Base-by-base conservation (phyloP, 1,140 invertebrate species). In the Pogonomyrmex barbatus region DNA sequence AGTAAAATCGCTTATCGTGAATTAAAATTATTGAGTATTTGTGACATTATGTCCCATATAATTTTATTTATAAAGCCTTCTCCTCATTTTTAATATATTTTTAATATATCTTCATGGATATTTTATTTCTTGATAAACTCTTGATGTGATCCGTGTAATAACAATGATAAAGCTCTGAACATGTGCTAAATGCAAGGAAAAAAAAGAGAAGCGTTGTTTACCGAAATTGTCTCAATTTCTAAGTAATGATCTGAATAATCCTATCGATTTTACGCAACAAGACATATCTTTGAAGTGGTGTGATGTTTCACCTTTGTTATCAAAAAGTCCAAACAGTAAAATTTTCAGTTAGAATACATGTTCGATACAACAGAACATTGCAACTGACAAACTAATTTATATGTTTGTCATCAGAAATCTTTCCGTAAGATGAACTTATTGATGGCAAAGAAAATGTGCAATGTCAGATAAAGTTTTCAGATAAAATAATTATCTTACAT, bases 251-350 rank as follows among this genome's bases (percentile, higher is more conserved):
- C 3, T 17, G 36, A 33, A 68, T 56, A 54, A 54, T 78, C 33
- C 30, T 65, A 65, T 45, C 50, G 5, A 68, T 63, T 63, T 62
- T 77, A n/a, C 42, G 54, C 8, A 54, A 79, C 12, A 9, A 56
- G 8, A 81, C 24, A 24, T 81, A 81, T 68, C 24, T 39, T 67
- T 42, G 2, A 68, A 81, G 63, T 81, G 77, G 36, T 42, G 9
- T 81, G 47, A 81, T 81, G 36, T 56, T 68, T 56, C 63, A 81
- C 63, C 36, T 67, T 68, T 81, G 60, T 42, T 68, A 81, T 36
- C 36, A 30, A 68, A 67, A 68, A 52, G 36, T 14, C 2, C 8
- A 36, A 24, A 68, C 36, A 68, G 5, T 24, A 4, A 67, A 39
- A 68, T 67, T 78, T 24, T 63, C 17, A 78, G 8, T 62, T 24